phyloP scores from a whole-genome alignment of 2,113 vertebrate genomes.

The Takifugu flavidus region DNA sequence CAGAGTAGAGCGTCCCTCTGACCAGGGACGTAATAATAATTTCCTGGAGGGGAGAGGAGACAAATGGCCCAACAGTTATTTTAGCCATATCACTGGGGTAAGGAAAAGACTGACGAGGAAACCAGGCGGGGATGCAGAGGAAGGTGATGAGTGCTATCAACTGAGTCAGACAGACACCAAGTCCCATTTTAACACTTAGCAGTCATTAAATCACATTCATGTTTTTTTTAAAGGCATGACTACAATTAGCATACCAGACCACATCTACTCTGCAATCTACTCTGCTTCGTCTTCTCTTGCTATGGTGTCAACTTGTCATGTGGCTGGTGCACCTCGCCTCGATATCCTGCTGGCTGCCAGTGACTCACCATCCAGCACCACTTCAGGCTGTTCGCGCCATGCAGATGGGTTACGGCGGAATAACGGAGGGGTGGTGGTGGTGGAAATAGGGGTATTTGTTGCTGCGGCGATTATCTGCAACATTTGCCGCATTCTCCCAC shows the following conservation, averaged over 20 bases:
- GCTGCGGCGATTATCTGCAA: constrained; percentile 45
- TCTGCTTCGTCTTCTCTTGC: neutral
- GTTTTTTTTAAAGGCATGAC: constrained; percentile 1
- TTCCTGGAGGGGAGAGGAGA: constrained; percentile 69
- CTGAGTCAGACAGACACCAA: constrained; percentile 8
- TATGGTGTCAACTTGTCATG: constrained; percentile 27
- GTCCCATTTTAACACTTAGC: neutral
- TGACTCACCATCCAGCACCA: constrained; percentile 47
- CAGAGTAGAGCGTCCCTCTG: constrained; percentile 91
- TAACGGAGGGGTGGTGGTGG: constrained; percentile 36
- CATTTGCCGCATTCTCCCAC: constrained; percentile 48
- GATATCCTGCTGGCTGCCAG: constrained; percentile 23
- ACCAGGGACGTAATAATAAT: constrained; percentile 89
- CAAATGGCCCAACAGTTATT: constrained; percentile 6
- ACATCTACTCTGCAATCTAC: neutral
- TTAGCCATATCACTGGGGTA: neutral
- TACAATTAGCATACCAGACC: neutral
- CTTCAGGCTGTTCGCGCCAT: constrained; percentile 42
- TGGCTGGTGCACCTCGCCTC: constrained; percentile 29
- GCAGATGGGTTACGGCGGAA: constrained; percentile 42
- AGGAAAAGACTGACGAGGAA: neutral
- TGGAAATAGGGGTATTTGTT: constrained; percentile 21
- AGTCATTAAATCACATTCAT: neutral
- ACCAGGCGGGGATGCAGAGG: neutral
- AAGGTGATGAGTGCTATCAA: constrained; percentile 1